Base-by-base conservation (phyloP, 2,888 invertebrate species). In the Nycteola revayana region DNA sequence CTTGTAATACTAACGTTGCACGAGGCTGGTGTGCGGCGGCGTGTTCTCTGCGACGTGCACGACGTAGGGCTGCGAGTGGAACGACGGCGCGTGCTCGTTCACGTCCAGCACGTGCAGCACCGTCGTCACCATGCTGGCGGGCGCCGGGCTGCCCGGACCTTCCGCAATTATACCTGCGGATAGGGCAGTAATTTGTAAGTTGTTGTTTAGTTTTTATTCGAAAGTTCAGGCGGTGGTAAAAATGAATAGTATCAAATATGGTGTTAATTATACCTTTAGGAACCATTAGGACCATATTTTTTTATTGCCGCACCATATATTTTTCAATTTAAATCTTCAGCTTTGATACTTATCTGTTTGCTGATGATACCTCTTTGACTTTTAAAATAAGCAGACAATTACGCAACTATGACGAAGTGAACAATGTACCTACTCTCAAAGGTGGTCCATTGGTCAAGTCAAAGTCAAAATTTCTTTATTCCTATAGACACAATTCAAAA, bases 31-130 rank as follows among this genome's bases (percentile, higher is more conserved):
- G 25, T 95, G 94, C 66, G 94, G 94, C 42, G 94, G 93, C 22
- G 94, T 90, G 80, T 96, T 96, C 79, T 98, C 98, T 0, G 95
- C 95, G 7, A 97, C 84, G 47, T 90, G 91, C 10, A 95, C 86
- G 36, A 91, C 90, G 81, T 97, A 98, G 0, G 94, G 93, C 66
- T 91, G 92, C 63, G 94, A 95, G 75, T 97, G 96, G 77, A 98
- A 97, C 50, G 91, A 89, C 0, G 98, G 98, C 30, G 93, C 91
- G 77, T 97, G 95, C 77, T 98, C 97, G 78, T 98, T 98, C 50
- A 95, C 94, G 75, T 98, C 98, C 45, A 95, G 90, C 38, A 98
- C 94, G 79, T 94, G 93, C 35, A 98, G 87, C 3, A 91, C 90
- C 40, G 97, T 92, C 76, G 92, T 91, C 9, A 93, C 91, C 53